Evolutionary conservation across 2,797 vertebrate species (phyloP).

Genomic region (Taenioides sp.): DNA sequence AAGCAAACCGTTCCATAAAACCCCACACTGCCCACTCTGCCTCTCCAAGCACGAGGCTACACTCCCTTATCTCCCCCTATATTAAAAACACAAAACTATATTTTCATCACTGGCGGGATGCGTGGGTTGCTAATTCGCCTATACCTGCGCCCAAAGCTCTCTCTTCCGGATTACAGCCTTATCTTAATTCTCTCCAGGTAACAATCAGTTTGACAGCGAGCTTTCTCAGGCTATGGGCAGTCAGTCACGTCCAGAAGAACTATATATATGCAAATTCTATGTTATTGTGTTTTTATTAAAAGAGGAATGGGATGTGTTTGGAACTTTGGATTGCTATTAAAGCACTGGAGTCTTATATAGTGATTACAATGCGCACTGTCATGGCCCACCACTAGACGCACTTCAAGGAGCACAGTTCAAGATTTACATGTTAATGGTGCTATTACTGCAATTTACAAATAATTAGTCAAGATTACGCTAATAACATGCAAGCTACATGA

Average conservation of each 20-base stretch:
- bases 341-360: conserved; percentile 55
- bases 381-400: conserved; percentile 41
- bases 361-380: conserved; percentile 59
- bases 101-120: conserved; percentile 51
- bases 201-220: conserved; percentile 73
- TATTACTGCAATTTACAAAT: background rate
- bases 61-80: conserved; percentile 39
- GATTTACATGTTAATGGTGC: background rate
- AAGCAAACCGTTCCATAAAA: conserved; percentile 20
- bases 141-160: conserved; percentile 41
- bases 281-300: conserved; percentile 81
- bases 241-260: conserved; percentile 65
- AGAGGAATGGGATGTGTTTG: conserved; percentile 51
- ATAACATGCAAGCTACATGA: background rate
- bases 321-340: conserved; percentile 63
- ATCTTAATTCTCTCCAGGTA: conserved; percentile 81
- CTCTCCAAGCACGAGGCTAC: conserved; percentile 30
- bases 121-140: conserved; percentile 59
- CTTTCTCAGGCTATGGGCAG: conserved; percentile 63
- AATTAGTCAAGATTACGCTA: conserved; percentile 1
- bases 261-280: conserved; percentile 84
- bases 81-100: conserved; percentile 42
- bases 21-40: conserved; percentile 30
- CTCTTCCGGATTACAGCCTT: conserved; percentile 75
- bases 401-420: conserved; percentile 50